Evolutionary conservation across 2,797 vertebrate species (phyloP), one percentile per base, ranked within the genome.

Genomic region (Neosilurus mollespiculum): DNA sequence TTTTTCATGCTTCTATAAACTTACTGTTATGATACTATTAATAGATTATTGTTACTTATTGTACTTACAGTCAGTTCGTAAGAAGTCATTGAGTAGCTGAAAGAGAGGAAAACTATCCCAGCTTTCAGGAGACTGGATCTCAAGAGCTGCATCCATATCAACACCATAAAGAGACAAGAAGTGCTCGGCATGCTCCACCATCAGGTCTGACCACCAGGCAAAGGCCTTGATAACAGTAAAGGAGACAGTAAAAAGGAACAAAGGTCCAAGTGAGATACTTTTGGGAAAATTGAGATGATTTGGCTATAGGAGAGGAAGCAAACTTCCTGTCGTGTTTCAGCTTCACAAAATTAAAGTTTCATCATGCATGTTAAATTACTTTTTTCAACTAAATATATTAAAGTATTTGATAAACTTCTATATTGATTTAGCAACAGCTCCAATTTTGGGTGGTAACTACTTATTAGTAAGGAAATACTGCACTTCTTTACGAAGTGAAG

Each of bases 61-160:
- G 91, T 92, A 94, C 98, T 94, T 94, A 99, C 98, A 98, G 91
- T 99, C 98, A 58, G 91, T 93, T 82, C 98, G 96, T 84, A 99
- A 96, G 92, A 97, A 99, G 94, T 99, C 98, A 43, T 99, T 99
- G 92, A 99, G 96, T 83, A 99, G 96, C 90, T 99, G 98, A 90
- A 99, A 99, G 87, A 99, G 95, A 5, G 98, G 98, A 90, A 99
- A 99, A 93, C 98, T 99, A 94, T 99, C 98, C 98, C 98, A 99
- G 62, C 97, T 96, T 93, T 99, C 98, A 43, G 97, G 97, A 87
- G 98, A 96, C 88, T 99, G 98, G 93, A 99, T 96, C 93, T 99
- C 98, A 90, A 99, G 92, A 0, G 98, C 98, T 49, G 96, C 96
- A 34, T 99, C 98, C 98, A 99, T 99, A 91, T 99, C 98, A 83